Evolutionary conservation across 2,888 invertebrate species (phyloP).

Genomic region (Dusona sp.): DNA sequence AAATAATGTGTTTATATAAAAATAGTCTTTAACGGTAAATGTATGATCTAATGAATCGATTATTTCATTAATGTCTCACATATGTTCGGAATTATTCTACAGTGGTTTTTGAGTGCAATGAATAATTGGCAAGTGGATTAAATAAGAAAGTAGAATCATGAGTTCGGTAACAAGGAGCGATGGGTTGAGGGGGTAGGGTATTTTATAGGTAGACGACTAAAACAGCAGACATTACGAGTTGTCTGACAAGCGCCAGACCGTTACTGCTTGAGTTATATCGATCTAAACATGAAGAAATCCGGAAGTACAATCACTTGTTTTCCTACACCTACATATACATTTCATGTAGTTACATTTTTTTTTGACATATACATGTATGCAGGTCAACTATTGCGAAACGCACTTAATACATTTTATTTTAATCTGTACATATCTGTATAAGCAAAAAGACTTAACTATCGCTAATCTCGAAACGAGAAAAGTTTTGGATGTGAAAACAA

Average conservation of each 20-base stretch:
- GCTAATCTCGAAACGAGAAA: conserved; percentile 23
- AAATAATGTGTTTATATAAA: background rate
- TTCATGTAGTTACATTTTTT: background rate
- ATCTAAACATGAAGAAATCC: conserved; percentile 26
- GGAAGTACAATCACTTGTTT: conserved; percentile 47
- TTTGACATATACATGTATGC: background rate
- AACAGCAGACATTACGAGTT: conserved; percentile 51
- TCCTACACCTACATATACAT: background rate
- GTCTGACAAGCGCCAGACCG: conserved; percentile 43
- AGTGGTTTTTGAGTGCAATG: conserved; percentile 20
- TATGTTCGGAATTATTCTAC: background rate
- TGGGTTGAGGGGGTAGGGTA: background rate
- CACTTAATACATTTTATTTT: background rate
- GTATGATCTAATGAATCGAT: background rate
- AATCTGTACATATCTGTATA: background rate
- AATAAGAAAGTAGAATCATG: conserved; percentile 41
- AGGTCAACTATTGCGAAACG: background rate
- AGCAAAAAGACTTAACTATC: conserved; percentile 17
- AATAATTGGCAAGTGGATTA: conserved; percentile 51
- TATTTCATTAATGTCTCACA: background rate
- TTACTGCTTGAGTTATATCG: conserved; percentile 51
- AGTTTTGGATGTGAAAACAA: background rate
- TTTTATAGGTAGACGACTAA: background rate
- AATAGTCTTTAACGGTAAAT: background rate
- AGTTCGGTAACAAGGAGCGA: background rate